phyloP scores from a whole-genome alignment of 2,113 vertebrate species.

The Ranitomeya variabilis region DNA sequence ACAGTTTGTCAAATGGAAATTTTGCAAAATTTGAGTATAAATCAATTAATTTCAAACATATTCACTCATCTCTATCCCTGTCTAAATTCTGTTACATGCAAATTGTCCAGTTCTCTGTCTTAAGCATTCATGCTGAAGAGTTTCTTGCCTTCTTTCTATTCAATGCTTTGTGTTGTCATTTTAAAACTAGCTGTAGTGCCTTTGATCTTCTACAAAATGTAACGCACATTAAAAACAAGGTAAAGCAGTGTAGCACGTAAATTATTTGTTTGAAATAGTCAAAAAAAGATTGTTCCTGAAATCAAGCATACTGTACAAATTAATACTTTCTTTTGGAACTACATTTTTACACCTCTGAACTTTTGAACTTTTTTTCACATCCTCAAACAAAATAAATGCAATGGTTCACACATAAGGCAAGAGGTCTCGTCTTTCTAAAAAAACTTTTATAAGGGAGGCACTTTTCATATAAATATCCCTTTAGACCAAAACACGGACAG shows the following conservation, averaged over 20 bases:
- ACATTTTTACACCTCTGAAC: conserved; percentile 29
- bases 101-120: conserved; percentile 49
- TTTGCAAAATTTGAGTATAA: too few relatives aligned
- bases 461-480: conserved; percentile 52
- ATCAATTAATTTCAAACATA: too few relatives aligned
- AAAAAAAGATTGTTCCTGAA: background rate
- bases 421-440: background rate
- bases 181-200: conserved; percentile 23
- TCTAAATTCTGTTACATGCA: conserved; percentile 23
- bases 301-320: background rate
- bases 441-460: conserved; percentile 20
- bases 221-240: background rate
- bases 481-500: conserved; percentile 30
- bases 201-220: conserved; percentile 23
- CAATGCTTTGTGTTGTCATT: conserved; percentile 13
- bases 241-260: background rate
- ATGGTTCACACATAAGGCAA: conserved; percentile 29
- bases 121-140: conserved; percentile 8
- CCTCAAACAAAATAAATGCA: conserved; percentile 49
- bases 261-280: background rate
- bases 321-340: conserved; percentile 23
- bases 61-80: background rate
- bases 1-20: too few relatives aligned
- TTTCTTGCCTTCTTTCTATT: conserved; percentile 1
- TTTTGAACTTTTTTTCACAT: conserved; percentile 46